These are phyloP conservation scores for Pomatorhinus ruficollis DNA, from an alignment of 2,113 vertebrate genomes.

Conservation along the genomic window DNA sequence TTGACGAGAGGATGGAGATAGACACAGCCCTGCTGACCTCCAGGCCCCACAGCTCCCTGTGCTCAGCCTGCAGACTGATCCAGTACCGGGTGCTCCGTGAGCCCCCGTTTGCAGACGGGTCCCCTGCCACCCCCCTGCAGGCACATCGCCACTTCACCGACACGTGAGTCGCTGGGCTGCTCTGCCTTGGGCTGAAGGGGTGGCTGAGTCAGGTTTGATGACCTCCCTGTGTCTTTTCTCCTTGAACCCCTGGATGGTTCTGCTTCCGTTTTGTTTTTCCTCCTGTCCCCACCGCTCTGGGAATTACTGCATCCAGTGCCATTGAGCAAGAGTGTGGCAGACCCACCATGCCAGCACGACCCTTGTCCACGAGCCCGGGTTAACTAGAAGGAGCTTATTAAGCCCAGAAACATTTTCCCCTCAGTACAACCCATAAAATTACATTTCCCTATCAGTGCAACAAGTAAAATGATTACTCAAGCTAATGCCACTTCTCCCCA, in stretches of 20 bases:
- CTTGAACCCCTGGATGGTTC: not conserved
- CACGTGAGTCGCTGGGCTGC: conserved; percentile 73
- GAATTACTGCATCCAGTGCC: not conserved
- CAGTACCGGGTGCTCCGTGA: conserved; percentile 81
- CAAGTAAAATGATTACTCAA: not conserved
- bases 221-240: not conserved
- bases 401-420: not conserved
- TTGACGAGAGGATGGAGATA: conserved; percentile 93
- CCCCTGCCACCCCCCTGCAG: conserved; percentile 52
- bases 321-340: not conserved
- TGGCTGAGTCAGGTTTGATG: not conserved
- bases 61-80: conserved; percentile 82
- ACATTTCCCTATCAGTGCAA: not conserved
- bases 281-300: rapidly evolving
- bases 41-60: conserved; percentile 78
- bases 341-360: rapidly evolving
- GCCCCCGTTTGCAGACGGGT: conserved; percentile 78
- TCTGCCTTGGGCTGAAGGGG: not conserved
- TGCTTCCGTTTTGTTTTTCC: not conserved
- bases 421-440: not conserved
- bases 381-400: not conserved
- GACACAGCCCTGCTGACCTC: conserved; percentile 90
- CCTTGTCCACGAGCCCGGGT: not conserved
- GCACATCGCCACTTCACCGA: conserved; percentile 80
- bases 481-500: not conserved